These are phyloP conservation scores for Pentalonia nigronervosa DNA, from an alignment of 1,140 invertebrate species.

Conservation along the genomic window DNA sequence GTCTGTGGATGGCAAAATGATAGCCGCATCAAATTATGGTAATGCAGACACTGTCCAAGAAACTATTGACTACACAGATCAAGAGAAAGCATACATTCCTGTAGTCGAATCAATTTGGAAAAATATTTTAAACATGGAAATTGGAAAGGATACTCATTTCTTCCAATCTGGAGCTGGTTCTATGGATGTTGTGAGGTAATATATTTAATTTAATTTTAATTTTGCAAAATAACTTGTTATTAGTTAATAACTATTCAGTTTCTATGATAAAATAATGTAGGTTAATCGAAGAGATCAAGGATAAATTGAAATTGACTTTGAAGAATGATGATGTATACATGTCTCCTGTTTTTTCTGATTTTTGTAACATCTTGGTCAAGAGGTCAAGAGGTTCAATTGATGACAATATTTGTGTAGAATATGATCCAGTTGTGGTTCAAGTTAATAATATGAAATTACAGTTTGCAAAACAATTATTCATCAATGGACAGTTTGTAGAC, in stretches of 20 bases:
- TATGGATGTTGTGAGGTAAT: slow-evolving; percentile 90
- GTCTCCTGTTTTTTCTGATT: slow-evolving; percentile 87
- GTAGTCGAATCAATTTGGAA: slow-evolving; percentile 79
- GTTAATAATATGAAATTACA: slow-evolving; percentile 85
- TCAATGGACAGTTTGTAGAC: slow-evolving; percentile 89
- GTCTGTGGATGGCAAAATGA: slow-evolving; percentile 81
- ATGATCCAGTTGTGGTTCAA: slow-evolving; percentile 77
- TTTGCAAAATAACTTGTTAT: not conserved
- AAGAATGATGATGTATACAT: slow-evolving; percentile 93
- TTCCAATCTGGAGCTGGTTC: slow-evolving; percentile 91
- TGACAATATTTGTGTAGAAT: slow-evolving; percentile 68
- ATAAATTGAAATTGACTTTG: slow-evolving; percentile 77
- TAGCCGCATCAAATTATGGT: slow-evolving; percentile 83
- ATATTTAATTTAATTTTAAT: slow-evolving; percentile 53
- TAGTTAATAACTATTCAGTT: not conserved
- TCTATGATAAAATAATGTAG: slow-evolving; percentile 64
- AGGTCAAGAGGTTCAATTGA: slow-evolving; percentile 71
- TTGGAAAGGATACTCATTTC: slow-evolving; percentile 86
- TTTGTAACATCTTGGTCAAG: slow-evolving; percentile 73
- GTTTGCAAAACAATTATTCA: slow-evolving; percentile 89
- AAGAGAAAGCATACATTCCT: slow-evolving; percentile 75
- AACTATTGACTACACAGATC: slow-evolving; percentile 75
- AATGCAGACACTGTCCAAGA: slow-evolving; percentile 69
- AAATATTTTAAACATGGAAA: slow-evolving; percentile 79
- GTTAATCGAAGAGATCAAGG: slow-evolving; percentile 91